Percentiles rank a stretch among this genome's conserved stretches.
phyloP scores from a whole-genome alignment of 2,888 invertebrate genomes.

The Carterocephalus palaemon region DNA sequence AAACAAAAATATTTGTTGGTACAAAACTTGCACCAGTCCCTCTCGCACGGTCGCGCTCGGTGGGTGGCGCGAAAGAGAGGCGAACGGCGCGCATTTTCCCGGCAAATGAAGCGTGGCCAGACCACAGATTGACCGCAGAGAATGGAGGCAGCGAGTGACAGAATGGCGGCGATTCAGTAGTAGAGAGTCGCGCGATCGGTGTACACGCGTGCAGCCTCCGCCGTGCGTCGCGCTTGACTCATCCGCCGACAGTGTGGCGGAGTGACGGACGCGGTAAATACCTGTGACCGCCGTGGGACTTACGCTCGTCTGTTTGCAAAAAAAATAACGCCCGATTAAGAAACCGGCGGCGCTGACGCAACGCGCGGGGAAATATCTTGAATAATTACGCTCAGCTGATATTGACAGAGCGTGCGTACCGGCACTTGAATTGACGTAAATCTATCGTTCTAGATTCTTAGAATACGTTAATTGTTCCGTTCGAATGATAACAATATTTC shows the following conservation, averaged over 20 bases:
- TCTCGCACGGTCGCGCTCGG: conserved; percentile 40
- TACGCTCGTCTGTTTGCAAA: conserved; percentile 39
- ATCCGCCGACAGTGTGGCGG: conserved; percentile 29
- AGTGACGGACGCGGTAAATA: conserved; percentile 43
- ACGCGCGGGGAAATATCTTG: conserved; percentile 50
- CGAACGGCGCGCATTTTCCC: conserved; percentile 68
- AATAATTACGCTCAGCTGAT: conserved; percentile 61
- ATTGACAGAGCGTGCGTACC: conserved; percentile 49
- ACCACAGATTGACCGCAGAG: conserved; percentile 80
- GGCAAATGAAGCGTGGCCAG: conserved; percentile 79
- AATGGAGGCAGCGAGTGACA: conserved; percentile 78
- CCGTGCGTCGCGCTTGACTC: conserved; percentile 33
- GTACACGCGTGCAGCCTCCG: conserved; percentile 58
- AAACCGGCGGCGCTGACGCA: conserved; percentile 45
- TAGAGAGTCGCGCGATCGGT: conserved; percentile 64
- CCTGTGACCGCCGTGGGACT: conserved; percentile 44
- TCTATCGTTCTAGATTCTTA: conserved; percentile 35
- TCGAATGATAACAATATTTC: conserved; percentile 49
- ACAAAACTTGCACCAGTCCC: conserved; percentile 67
- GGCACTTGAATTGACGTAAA: conserved; percentile 37
- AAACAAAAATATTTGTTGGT: conserved; percentile 73
- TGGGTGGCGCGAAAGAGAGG: conserved; percentile 51
- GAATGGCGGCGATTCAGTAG: conserved; percentile 77
- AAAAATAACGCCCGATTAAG: conserved; percentile 35
- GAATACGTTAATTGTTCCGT: conserved; percentile 39